These are phyloP conservation scores for Collichthys lucidus DNA, from an alignment of 2,113 vertebrate species.

Conservation along the genomic window DNA sequence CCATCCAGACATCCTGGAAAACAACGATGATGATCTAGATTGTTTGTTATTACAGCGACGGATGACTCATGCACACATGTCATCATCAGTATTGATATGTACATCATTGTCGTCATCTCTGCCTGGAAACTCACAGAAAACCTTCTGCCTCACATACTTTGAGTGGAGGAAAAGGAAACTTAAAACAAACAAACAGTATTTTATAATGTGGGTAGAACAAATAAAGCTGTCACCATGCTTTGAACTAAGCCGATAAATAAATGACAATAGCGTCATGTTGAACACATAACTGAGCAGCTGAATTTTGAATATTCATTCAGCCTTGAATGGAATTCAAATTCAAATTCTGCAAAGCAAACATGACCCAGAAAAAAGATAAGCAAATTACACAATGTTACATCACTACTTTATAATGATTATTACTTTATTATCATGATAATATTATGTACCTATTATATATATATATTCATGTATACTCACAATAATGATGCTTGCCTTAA, in stretches of 20 bases:
- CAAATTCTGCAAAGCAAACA: conserved; percentile 6
- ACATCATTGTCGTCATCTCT: conserved; percentile 5
- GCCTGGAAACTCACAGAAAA: not conserved
- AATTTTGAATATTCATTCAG: not conserved
- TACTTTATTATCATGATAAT: not conserved
- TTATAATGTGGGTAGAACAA: not conserved
- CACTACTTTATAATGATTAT: not conserved
- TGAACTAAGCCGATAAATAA: not conserved
- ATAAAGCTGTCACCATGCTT: not conserved
- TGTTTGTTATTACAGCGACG: conserved; percentile 35
- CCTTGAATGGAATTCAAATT: not conserved
- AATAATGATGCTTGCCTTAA: conserved; percentile 2
- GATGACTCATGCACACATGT: conserved; percentile 42
- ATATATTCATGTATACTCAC: not conserved
- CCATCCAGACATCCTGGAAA: conserved; percentile 26
- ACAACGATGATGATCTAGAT: conserved; percentile 28
- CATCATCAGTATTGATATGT: conserved; percentile 19
- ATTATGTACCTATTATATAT: too few relatives aligned
- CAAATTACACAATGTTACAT: not conserved
- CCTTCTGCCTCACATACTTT: not conserved
- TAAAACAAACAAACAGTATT: not conserved
- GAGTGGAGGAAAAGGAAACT: not conserved
- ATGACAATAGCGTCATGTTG: not conserved
- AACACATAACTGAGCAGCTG: not conserved
- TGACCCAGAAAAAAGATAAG: not conserved